These are phyloP conservation scores for Meghimatium bilineatum DNA, from an alignment of 2,888 invertebrate species.

Conservation along the genomic window DNA sequence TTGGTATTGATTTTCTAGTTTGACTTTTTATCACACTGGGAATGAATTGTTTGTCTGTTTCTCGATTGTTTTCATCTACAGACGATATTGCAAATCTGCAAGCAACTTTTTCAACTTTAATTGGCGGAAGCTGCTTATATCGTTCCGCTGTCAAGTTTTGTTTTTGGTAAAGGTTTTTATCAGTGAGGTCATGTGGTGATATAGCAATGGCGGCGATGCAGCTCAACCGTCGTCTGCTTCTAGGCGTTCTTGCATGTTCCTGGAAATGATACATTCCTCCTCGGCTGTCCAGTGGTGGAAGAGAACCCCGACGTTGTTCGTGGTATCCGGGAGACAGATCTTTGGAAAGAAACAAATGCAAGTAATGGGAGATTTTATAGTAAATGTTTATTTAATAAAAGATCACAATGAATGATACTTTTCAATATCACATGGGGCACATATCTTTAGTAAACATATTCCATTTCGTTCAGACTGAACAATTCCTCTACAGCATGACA, in stretches of 20 bases:
- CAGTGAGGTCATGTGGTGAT: not conserved
- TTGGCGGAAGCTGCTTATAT: not conserved
- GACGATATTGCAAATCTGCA: not conserved
- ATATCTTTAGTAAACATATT: too few relatives aligned
- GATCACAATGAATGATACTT: too few relatives aligned
- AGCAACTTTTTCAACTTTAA: not conserved
- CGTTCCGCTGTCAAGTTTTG: not conserved
- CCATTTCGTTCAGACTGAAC: too few relatives aligned
- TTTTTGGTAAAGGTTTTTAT: not conserved
- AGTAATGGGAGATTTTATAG: too few relatives aligned
- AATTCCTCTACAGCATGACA: too few relatives aligned
- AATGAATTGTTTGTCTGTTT: not conserved
- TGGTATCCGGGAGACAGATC: not conserved
- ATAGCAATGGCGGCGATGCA: conserved; percentile 18
- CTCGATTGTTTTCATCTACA: not conserved
- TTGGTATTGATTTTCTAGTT: not conserved
- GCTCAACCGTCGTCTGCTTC: conserved; percentile 34
- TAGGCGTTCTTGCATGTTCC: conserved; percentile 4
- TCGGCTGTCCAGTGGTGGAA: not conserved
- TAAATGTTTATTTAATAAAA: too few relatives aligned
- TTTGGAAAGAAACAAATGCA: not conserved
- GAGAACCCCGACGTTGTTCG: conserved; percentile 17
- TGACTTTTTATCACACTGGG: not conserved
- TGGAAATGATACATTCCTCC: not conserved
- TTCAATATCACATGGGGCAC: too few relatives aligned